Percentiles rank a stretch among this genome's conserved stretches.
Conservation (phyloP, 2,113 vertebrate species). For the Marmota flaviventris region DNA sequence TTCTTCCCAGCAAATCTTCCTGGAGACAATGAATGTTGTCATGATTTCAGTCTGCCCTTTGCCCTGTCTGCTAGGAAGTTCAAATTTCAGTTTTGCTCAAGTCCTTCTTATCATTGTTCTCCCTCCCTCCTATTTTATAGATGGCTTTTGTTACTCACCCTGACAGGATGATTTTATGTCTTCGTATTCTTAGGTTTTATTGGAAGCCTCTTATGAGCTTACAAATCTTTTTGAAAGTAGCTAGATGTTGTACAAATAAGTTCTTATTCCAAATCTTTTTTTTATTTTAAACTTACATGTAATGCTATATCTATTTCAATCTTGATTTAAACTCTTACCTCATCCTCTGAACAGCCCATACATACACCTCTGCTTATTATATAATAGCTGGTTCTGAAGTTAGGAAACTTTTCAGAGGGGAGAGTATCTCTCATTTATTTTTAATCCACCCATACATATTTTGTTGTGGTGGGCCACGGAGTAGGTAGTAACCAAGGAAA, state of each 20-base stretch:
- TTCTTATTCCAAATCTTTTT: neutral
- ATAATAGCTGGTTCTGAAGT: neutral
- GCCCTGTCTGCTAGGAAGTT: neutral
- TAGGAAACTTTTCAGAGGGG: neutral
- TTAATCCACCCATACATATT: neutral
- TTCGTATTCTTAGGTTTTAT: slow-evolving; percentile 2
- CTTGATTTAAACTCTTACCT: slow-evolving; percentile 44
- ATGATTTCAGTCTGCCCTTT: neutral
- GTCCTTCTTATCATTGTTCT: neutral
- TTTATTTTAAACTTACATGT: neutral
- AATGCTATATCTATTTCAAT: slow-evolving; percentile 14
- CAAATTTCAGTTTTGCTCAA: slow-evolving; percentile 7
- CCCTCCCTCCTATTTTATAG: neutral
- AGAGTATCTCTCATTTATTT: neutral
- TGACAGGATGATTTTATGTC: slow-evolving; percentile 15
- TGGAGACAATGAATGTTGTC: neutral
- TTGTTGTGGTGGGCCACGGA: neutral
- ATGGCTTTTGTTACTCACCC: slow-evolving; percentile 5
- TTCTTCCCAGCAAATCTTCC: slow-evolving; percentile 15
- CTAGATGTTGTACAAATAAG: slow-evolving; percentile 3
- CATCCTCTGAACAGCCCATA: neutral
- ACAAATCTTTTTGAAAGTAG: slow-evolving; percentile 43
- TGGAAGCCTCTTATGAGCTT: neutral
- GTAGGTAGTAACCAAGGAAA: neutral
- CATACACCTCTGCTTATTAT: neutral